A percentile compares a stretch with the other conserved stretches of the same genome.
Conservation (phyloP, 1,140 invertebrate species). For the Musca domestica region DNA sequence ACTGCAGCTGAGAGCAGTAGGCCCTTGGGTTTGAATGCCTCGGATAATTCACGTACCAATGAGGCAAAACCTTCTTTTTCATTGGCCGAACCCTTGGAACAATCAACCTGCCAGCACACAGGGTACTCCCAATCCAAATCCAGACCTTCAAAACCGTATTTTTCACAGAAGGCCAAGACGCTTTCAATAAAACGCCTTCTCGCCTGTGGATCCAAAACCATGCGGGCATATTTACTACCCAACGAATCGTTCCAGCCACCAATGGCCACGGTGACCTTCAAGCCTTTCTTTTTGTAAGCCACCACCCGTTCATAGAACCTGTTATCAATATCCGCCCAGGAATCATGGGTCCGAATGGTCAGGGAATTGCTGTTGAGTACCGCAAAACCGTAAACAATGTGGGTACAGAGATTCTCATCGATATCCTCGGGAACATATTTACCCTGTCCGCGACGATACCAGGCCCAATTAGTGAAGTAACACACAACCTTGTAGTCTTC, state of each 20-base stretch:
- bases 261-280: slow-evolving; percentile 62
- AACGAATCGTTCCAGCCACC: slow-evolving; percentile 85
- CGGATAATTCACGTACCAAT: slow-evolving; percentile 69
- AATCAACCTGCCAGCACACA: slow-evolving; percentile 74
- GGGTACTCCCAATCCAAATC: slow-evolving; percentile 88
- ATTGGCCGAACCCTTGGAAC: slow-evolving; percentile 69
- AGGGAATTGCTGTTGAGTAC: slow-evolving; percentile 62
- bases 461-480: slow-evolving; percentile 72
- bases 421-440: slow-evolving; percentile 68
- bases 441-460: slow-evolving; percentile 63
- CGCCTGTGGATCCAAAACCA: slow-evolving; percentile 73
- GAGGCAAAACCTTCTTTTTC: slow-evolving; percentile 74
- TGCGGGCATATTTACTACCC: slow-evolving; percentile 78
- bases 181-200: slow-evolving; percentile 72
- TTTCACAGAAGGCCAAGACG: slow-evolving; percentile 71
- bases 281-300: slow-evolving; percentile 59
- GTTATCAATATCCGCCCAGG: slow-evolving; percentile 69
- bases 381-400: slow-evolving; percentile 73
- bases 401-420: slow-evolving; percentile 68
- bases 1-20: slow-evolving; percentile 78
- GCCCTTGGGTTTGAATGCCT: slow-evolving; percentile 68
- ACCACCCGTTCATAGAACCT: slow-evolving; percentile 79
- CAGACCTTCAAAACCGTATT: slow-evolving; percentile 80
- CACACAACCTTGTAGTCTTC: slow-evolving; percentile 64
- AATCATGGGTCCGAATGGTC: slow-evolving; percentile 66